Percentiles rank a stretch among this genome's conserved stretches.
These are phyloP conservation scores for Thomomys bottae DNA, from an alignment of 2,113 vertebrate genomes.

Conservation along the genomic window DNA sequence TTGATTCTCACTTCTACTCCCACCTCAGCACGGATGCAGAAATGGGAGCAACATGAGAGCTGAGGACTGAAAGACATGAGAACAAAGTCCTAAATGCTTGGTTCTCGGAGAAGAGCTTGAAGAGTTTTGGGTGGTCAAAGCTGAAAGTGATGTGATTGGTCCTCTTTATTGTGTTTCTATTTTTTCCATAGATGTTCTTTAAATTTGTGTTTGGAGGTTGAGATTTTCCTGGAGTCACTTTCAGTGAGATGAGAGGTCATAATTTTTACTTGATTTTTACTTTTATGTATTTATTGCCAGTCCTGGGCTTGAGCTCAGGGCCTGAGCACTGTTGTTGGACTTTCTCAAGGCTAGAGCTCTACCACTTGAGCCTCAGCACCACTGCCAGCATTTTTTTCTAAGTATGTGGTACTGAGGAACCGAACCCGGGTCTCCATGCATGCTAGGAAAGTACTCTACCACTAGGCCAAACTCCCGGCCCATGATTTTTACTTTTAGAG, in stretches of 20 bases:
- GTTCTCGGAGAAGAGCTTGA: neutral
- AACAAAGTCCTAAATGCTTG: neutral
- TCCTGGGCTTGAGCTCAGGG: too few species aligned
- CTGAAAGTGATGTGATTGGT: neutral
- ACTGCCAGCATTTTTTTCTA: too few species aligned
- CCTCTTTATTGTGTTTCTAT: neutral
- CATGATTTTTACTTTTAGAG: too few species aligned
- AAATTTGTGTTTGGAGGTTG: neutral
- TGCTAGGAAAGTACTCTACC: too few species aligned
- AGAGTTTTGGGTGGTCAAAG: neutral
- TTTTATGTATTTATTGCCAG: too few species aligned
- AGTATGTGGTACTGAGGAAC: too few species aligned
- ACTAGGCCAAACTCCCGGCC: too few species aligned
- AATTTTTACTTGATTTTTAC: neutral
- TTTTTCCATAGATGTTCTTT: conserved; percentile 10
- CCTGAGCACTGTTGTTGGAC: too few species aligned
- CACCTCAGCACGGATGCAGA: neutral
- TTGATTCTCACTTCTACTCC: neutral
- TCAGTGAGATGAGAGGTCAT: neutral
- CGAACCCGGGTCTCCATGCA: too few species aligned
- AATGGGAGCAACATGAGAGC: neutral
- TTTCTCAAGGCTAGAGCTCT: too few species aligned
- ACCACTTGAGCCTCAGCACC: too few species aligned
- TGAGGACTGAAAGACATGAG: neutral
- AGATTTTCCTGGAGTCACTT: conserved; percentile 2